A percentile compares a stretch with the other conserved stretches of the same genome.
Conservation (phyloP, 2,113 vertebrate species). For the Chelonoidis abingdonii region DNA sequence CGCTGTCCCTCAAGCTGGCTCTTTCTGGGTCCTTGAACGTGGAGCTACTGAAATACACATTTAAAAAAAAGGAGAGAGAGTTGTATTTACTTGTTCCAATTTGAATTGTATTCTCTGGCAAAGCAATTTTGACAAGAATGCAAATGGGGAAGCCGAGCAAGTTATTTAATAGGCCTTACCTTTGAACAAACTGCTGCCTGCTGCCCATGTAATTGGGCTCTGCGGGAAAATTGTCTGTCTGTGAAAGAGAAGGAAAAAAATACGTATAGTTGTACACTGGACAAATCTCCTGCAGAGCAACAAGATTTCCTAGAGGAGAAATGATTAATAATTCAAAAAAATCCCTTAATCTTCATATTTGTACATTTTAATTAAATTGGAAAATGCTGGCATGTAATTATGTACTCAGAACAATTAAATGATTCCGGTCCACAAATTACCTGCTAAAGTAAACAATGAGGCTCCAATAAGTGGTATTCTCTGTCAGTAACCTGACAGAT, state of each 20-base stretch:
- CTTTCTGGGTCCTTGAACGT: conserved; percentile 99
- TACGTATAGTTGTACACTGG: conserved; percentile 87
- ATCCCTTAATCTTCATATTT: conserved; percentile 87
- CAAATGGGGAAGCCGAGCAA: conserved; percentile 83
- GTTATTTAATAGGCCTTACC: conserved; percentile 94
- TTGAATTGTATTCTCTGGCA: conserved; percentile 80
- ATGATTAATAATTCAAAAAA: conserved; percentile 91
- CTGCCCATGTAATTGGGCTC: conserved; percentile 99
- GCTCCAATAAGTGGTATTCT: conserved; percentile 76
- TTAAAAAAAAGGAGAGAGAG: conserved; percentile 65
- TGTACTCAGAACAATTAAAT: conserved; percentile 85
- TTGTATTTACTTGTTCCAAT: conserved; percentile 79
- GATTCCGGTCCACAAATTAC: conserved; percentile 85
- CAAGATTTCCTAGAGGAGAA: conserved; percentile 90
- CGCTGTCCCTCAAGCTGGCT: conserved; percentile 98
- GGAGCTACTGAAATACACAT: conserved; percentile 90
- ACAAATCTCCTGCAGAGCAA: conserved; percentile 90
- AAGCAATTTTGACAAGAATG: conserved; percentile 82
- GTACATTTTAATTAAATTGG: conserved; percentile 90
- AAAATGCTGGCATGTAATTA: conserved; percentile 87
- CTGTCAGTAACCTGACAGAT: conserved; percentile 75
- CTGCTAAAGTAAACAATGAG: conserved; percentile 87
- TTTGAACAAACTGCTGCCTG: conserved; percentile 99
- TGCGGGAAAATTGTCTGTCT: conserved; percentile 99
- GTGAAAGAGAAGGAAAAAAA: conserved; percentile 91